Evolutionary conservation across 2,113 vertebrate species (phyloP), one percentile per base, ranked within the genome.

Genomic region (Pteropus alecto): DNA sequence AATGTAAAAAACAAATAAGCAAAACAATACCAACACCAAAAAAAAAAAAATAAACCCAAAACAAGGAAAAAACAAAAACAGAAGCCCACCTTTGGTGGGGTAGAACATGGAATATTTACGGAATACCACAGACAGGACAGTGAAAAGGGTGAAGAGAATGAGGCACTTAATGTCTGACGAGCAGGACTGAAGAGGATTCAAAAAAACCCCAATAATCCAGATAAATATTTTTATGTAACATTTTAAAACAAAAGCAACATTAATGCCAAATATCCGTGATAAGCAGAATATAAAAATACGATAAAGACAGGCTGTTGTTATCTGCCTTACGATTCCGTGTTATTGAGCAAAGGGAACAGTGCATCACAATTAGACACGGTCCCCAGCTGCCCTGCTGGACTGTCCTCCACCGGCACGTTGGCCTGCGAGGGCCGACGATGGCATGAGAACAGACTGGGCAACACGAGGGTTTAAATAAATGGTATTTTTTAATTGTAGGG

Each of bases 301-400:
- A 6, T 10, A 73, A 33, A 67, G 6, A 15, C 6, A 61, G 18
- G 60, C 16, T 68, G 30, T 38, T n/a, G 0, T 14, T 30, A 14
- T 33, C 16, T 87, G 35, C 9, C 30, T 1, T 10, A 6, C 4
- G 24, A 48, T 1, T 2, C 3, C 2, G 11, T 14, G 28, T 35
- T n/a, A 30, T 2, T 21, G 22, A 0, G 2, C 9, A 11, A 63
- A 56, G 26, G 18, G 3, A 81, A 1, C 9, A 22, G 24, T 0
- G 5, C 0, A 0, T 24, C 21, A 1, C 7, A 2, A 22, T 35
- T 5, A 11, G 8, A 6, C 6, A 5, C 1, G 35, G 26, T 33
- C 24, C 78, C 78, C 48, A 4, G 11, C 9, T 3, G 2, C 26
- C 35, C 2, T 60, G 1, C 38, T 1, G 2, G 0, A 1, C 1